Evolutionary conservation across 2,113 vertebrate genomes (phyloP).

Genomic region (Campylomormyrus tamandua): DNA sequence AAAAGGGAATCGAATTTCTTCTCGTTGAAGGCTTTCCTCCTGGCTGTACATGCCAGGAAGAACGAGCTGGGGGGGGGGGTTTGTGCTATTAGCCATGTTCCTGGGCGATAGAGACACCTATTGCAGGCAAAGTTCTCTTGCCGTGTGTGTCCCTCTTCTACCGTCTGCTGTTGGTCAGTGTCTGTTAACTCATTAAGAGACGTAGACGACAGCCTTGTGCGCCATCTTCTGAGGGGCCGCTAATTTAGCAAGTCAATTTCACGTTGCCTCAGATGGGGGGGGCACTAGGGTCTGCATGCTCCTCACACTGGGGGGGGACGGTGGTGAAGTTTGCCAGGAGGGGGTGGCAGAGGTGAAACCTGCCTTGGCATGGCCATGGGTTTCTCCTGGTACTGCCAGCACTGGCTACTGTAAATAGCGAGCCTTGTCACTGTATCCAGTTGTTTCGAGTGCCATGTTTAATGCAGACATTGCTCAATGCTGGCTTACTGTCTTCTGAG

Average conservation of each 20-base stretch:
- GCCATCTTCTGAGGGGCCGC: not conserved
- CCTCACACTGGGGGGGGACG: not conserved
- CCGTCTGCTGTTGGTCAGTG: not conserved
- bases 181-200: not conserved
- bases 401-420: not conserved
- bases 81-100: not conserved
- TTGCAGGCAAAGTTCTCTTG: not conserved
- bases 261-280: not conserved
- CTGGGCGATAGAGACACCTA: not conserved
- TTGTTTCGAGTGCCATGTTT: not conserved
- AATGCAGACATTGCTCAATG: not conserved
- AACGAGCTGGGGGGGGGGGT: not conserved
- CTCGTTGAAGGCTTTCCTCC: not conserved
- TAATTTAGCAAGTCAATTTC: not conserved
- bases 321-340: not conserved
- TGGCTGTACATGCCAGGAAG: not conserved
- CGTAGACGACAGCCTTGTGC: not conserved
- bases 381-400: not conserved
- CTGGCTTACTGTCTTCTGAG: not conserved
- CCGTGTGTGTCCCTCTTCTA: not conserved
- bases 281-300: not conserved
- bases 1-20: not conserved
- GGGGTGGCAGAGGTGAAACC: not conserved
- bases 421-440: not conserved
- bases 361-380: not conserved